Conservation (phyloP, 2,113 vertebrate genomes). For the Spea multiplicata region DNA sequence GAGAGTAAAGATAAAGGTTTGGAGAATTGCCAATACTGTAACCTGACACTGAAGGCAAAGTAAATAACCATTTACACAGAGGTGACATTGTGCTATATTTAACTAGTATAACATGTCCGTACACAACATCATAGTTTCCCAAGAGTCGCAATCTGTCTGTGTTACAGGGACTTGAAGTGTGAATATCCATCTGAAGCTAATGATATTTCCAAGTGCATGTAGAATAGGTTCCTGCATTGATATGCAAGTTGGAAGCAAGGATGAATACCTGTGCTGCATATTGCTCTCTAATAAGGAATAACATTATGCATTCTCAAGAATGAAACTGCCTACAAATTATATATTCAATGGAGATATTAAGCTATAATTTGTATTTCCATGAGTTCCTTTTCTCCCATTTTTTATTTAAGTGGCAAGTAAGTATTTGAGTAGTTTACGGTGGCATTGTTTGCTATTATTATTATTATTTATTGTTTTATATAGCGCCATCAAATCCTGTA, state of each 20-base stretch:
- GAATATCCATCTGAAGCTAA: not conserved
- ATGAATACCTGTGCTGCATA: not conserved
- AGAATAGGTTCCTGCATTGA: not conserved
- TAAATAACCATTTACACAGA: not conserved
- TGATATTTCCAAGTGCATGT: conserved; percentile 1
- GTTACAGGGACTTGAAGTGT: not conserved
- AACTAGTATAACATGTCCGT: not conserved
- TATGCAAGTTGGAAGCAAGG: not conserved
- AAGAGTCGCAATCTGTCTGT: not conserved
- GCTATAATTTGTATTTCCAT: no score
- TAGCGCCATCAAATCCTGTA: no score
- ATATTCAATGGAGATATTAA: no score
- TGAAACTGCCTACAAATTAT: no score
- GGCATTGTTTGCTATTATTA: no score
- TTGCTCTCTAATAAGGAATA: no score
- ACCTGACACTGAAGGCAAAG: not conserved
- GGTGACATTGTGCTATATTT: conserved; percentile 9
- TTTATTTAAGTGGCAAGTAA: no score
- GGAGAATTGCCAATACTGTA: not conserved
- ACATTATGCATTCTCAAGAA: no score
- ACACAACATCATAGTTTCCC: not conserved
- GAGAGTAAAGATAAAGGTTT: not conserved
- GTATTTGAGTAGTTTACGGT: no score
- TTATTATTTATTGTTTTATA: no score
- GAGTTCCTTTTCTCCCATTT: no score